Conservation (phyloP, 2,113 vertebrate species). For the Alosa alosa region DNA sequence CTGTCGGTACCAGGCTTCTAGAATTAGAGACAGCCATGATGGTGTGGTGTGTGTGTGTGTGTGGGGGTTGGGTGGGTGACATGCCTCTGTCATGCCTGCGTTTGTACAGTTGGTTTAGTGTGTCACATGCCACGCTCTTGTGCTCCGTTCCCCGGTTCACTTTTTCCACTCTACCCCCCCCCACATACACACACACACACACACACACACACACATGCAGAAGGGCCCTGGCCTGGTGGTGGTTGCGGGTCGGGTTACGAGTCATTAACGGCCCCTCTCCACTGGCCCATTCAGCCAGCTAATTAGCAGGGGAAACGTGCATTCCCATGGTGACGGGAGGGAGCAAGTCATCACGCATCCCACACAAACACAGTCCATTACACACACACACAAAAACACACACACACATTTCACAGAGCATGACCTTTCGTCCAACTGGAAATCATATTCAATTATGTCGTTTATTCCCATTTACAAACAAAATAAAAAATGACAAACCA, state of each 20-base stretch:
- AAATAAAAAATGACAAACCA: too few relatives aligned
- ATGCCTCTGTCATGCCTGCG: conserved; percentile 40
- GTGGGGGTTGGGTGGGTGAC: conserved; percentile 22
- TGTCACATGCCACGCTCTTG: conserved; percentile 34
- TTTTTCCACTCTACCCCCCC: conserved; percentile 31
- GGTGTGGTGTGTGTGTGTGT: not conserved
- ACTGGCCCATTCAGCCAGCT: conserved; percentile 47
- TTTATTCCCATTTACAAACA: too few relatives aligned
- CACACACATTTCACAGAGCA: conserved; percentile 22
- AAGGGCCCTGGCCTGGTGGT: not conserved
- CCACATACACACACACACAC: not conserved
- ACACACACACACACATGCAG: not conserved
- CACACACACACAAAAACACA: conserved; percentile 39
- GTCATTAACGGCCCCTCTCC: conserved; percentile 49
- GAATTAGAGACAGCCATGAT: conserved; percentile 34
- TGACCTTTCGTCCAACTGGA: not conserved
- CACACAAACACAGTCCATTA: not conserved
- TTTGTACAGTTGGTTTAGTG: conserved; percentile 46
- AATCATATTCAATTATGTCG: too few relatives aligned
- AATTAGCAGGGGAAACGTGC: conserved; percentile 52
- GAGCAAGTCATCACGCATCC: conserved; percentile 35
- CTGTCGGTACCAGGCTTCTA: conserved; percentile 20
- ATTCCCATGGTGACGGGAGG: conserved; percentile 50
- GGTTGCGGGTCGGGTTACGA: conserved; percentile 44
- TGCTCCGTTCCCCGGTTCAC: conserved; percentile 19